phyloP scores from a whole-genome alignment of 2,797 vertebrate species.

The Enteromius fasciolatus region DNA sequence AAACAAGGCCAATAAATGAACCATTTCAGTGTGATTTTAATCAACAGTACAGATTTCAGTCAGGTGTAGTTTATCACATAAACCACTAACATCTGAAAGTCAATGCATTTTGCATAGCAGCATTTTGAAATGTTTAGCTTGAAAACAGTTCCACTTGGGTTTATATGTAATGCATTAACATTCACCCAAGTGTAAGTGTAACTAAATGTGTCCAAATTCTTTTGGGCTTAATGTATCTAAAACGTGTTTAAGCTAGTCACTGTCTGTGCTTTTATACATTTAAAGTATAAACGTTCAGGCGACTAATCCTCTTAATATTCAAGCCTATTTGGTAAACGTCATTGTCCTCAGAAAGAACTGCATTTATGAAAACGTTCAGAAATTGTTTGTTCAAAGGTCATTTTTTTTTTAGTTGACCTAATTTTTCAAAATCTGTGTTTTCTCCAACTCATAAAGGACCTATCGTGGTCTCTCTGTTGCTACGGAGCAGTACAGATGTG shows the following conservation, averaged over 20 bases:
- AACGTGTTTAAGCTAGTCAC: neutral
- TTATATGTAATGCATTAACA: neutral
- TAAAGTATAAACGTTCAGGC: constrained; percentile 52
- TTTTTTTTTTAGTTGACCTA: neutral
- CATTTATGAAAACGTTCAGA: neutral
- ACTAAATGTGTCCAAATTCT: neutral
- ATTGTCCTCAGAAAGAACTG: constrained; percentile 66
- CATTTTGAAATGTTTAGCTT: neutral
- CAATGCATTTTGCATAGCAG: neutral
- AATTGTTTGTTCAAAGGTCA: neutral
- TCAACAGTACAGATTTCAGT: neutral
- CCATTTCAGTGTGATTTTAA: neutral
- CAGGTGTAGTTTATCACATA: neutral
- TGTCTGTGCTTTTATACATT: constrained; percentile 39
- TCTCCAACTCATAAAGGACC: neutral
- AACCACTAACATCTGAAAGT: neutral
- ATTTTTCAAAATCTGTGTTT: neutral
- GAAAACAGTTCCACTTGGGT: neutral
- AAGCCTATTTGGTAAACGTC: constrained; percentile 69
- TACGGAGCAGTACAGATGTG: neutral
- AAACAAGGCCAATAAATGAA: neutral
- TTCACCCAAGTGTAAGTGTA: neutral
- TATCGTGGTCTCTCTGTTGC: neutral
- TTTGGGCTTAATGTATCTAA: neutral
- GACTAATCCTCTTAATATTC: constrained; percentile 66